phyloP scores from a whole-genome alignment of 1,140 invertebrate genomes.

The Wasmannia auropunctata region DNA sequence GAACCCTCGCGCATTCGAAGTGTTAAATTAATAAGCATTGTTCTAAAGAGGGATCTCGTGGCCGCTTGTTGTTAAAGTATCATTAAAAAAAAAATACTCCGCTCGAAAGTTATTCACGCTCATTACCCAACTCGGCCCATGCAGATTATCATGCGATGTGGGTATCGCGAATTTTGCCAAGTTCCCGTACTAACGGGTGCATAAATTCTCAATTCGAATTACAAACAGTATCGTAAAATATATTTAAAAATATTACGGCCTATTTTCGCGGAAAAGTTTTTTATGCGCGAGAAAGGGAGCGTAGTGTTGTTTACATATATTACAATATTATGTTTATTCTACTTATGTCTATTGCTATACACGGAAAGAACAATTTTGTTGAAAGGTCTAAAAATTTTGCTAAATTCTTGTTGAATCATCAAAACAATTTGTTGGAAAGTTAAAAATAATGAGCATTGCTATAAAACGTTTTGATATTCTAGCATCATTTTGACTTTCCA shows the following conservation, averaged over 20 bases:
- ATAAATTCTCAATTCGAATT: neutral
- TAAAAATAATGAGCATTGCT: too few relatives aligned
- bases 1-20: constrained; percentile 8
- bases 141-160: neutral
- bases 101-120: neutral
- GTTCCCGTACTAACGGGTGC: neutral
- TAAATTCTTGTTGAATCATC: too few relatives aligned
- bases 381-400: too few relatives aligned
- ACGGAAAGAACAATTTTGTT: too few relatives aligned
- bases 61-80: constrained; percentile 12
- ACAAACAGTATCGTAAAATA: neutral
- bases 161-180: neutral
- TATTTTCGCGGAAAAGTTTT: neutral
- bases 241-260: neutral
- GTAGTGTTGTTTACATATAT: neutral
- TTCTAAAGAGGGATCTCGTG: constrained; percentile 29
- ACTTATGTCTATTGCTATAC: neutral
- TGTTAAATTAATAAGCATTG: constrained; percentile 62
- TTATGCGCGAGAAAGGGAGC: neutral
- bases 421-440: too few relatives aligned
- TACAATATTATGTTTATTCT: neutral
- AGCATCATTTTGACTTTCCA: too few relatives aligned
- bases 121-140: neutral
- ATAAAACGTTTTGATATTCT: too few relatives aligned
- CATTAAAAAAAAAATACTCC: constrained; percentile 18